phyloP scores from a whole-genome alignment of 1,140 invertebrate genomes.

The Leptopilina clavipes region DNA sequence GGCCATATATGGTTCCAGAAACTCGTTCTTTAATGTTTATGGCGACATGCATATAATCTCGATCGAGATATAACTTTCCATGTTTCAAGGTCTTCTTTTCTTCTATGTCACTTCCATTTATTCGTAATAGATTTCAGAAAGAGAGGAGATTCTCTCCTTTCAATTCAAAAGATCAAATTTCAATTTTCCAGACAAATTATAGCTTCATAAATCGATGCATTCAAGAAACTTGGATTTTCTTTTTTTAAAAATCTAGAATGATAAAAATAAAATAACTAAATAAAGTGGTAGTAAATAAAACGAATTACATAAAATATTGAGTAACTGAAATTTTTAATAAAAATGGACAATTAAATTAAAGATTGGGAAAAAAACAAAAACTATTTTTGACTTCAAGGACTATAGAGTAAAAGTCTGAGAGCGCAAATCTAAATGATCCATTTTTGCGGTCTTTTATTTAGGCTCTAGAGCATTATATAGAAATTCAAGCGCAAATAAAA shows the following conservation, averaged over 20 bases:
- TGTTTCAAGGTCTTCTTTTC: slow-evolving; percentile 24
- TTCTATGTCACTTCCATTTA: slow-evolving; percentile 20
- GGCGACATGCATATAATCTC: slow-evolving; percentile 33
- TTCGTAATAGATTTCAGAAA: slow-evolving; percentile 13
- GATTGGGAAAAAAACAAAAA: no score
- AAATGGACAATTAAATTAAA: no score
- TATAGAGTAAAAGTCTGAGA: not conserved
- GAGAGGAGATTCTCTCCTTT: not conserved
- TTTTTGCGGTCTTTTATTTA: slow-evolving; percentile 7
- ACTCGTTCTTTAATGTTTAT: slow-evolving; percentile 31
- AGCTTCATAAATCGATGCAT: not conserved
- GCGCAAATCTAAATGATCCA: not conserved
- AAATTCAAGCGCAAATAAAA: not conserved
- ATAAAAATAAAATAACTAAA: no score
- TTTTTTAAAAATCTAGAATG: not conserved
- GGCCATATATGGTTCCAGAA: slow-evolving; percentile 32
- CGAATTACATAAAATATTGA: no score
- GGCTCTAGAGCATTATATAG: not conserved
- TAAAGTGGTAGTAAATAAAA: no score
- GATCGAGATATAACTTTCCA: slow-evolving; percentile 32
- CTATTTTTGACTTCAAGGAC: not conserved
- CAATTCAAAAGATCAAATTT: not conserved
- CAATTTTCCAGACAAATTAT: not conserved
- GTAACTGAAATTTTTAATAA: no score
- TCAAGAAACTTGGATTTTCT: not conserved